Evolutionary conservation across 2,113 vertebrate species (phyloP).

Genomic region (Poicephalus gulielmi): DNA sequence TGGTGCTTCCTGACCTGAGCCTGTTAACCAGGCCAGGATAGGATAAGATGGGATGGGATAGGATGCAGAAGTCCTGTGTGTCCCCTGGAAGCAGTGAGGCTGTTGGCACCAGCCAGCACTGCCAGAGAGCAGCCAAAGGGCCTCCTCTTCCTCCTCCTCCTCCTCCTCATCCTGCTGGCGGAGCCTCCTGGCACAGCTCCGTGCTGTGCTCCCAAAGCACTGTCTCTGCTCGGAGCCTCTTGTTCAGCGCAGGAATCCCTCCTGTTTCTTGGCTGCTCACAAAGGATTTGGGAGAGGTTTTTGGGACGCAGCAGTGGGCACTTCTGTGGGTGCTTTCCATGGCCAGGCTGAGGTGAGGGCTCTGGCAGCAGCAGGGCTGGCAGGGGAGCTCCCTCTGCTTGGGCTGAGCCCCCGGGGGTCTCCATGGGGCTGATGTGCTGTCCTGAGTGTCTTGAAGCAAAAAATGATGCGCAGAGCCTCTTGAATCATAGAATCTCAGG

Average conservation of each 20-base stretch:
- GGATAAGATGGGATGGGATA: background rate
- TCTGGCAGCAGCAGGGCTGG: background rate
- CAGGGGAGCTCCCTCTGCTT: background rate
- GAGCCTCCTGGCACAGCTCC: background rate
- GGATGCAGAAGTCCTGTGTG: background rate
- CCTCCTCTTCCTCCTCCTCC: background rate
- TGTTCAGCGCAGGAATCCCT: background rate
- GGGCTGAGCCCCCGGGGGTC: background rate
- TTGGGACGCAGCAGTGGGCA: fast-evolving
- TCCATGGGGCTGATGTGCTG: background rate
- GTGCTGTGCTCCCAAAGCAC: fast-evolving
- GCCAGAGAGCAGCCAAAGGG: background rate
- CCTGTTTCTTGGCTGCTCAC: background rate
- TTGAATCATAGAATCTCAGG: background rate
- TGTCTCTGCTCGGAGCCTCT: background rate
- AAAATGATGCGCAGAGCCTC: background rate
- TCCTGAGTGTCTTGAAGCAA: background rate
- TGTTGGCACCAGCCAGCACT: background rate
- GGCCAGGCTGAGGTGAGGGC: background rate
- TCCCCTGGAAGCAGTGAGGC: background rate
- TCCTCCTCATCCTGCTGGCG: background rate
- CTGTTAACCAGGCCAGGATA: fast-evolving
- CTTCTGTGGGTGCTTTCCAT: fast-evolving
- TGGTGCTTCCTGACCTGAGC: background rate
- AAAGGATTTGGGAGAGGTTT: background rate